Percentiles rank a stretch among this genome's conserved stretches.
phyloP scores from a whole-genome alignment of 2,888 invertebrate species.

The Clunio marinus region DNA sequence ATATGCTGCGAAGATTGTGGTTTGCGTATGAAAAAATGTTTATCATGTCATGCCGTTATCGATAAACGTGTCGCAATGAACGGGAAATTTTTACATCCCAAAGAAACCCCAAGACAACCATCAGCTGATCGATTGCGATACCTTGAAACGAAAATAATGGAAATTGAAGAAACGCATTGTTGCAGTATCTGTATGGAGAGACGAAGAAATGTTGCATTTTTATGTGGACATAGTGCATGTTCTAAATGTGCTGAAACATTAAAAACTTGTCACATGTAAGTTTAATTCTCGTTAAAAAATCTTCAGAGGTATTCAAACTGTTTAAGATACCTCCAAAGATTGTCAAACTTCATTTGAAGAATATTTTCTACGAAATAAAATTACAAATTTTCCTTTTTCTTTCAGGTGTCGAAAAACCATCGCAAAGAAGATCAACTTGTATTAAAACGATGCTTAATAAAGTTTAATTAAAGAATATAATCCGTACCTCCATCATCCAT shows the following conservation, averaged over 20 bases:
- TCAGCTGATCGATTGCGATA: conserved; percentile 62
- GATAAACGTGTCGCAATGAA: conserved; percentile 56
- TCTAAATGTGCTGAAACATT: conserved; percentile 75
- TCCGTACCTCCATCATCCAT: background rate
- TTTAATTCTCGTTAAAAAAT: too few species aligned
- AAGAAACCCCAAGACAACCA: conserved; percentile 54
- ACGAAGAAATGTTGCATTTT: conserved; percentile 72
- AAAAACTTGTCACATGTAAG: conserved; percentile 74
- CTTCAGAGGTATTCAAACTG: too few species aligned
- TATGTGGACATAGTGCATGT: conserved; percentile 86
- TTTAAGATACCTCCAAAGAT: too few species aligned
- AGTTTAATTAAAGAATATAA: background rate
- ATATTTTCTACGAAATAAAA: background rate
- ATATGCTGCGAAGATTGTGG: conserved; percentile 73
- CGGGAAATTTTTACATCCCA: conserved; percentile 53
- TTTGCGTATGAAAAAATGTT: conserved; percentile 71
- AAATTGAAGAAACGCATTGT: conserved; percentile 79
- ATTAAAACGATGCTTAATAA: conserved; percentile 43
- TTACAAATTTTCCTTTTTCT: background rate
- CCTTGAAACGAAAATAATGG: conserved; percentile 73
- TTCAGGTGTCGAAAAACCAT: conserved; percentile 50
- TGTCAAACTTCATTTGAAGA: background rate
- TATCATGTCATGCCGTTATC: conserved; percentile 62
- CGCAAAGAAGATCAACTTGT: conserved; percentile 51
- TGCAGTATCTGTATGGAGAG: conserved; percentile 88